Conservation (phyloP, 2,797 vertebrate species). For the Astyanax mexicanus region DNA sequence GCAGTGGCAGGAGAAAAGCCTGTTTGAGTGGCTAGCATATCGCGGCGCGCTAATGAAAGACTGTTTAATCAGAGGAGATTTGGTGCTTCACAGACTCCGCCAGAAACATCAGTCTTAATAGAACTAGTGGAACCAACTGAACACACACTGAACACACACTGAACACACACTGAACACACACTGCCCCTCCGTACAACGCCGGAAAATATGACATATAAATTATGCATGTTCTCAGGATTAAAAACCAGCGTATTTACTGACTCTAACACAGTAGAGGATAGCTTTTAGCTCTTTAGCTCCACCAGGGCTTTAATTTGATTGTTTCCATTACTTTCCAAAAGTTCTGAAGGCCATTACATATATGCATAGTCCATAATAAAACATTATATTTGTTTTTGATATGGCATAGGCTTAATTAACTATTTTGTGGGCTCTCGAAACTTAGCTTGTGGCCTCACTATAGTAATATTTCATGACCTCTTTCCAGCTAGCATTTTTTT, state of each 20-base stretch:
- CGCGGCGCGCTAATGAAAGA: slow-evolving; percentile 28
- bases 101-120: not conserved
- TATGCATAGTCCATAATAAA: no score
- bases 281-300: not conserved
- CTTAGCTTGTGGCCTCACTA: no score
- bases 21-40: slow-evolving; percentile 25
- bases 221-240: not conserved
- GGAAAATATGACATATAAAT: not conserved
- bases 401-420: no score
- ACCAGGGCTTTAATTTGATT: not conserved
- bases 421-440: no score
- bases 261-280: not conserved
- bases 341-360: no score
- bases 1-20: slow-evolving; percentile 41
- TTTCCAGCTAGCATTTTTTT: no score
- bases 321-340: not conserved
- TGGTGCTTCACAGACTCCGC: not conserved
- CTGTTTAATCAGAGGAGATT: slow-evolving; percentile 23
- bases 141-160: not conserved
- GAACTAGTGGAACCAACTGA: not conserved
- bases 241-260: not conserved
- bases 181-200: not conserved
- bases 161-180: not conserved
- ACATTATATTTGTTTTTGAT: no score
- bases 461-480: no score